These are phyloP conservation scores for Platycercus adscitus DNA, from an alignment of 2,113 vertebrate genomes.

Conservation along the genomic window DNA sequence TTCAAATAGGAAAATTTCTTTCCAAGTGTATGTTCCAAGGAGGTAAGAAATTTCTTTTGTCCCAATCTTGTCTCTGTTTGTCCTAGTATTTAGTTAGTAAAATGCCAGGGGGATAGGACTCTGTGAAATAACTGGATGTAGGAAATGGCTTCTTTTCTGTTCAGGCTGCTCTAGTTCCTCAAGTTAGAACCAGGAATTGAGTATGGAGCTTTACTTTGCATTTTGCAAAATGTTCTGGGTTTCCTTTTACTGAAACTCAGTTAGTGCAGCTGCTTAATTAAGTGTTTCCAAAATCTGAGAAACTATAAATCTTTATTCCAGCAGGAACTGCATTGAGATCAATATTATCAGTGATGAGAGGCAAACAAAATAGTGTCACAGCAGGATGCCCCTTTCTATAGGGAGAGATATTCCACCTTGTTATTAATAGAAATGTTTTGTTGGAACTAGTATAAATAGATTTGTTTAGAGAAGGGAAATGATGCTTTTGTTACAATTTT, in stretches of 20 bases:
- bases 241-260: not conserved
- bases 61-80: not conserved
- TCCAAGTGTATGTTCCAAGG: not conserved
- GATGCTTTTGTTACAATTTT: not conserved
- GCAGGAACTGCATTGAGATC: not conserved
- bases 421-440: not conserved
- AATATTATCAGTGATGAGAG: not conserved
- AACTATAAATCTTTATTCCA: slow-evolving; percentile 10
- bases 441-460: not conserved
- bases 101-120: not conserved
- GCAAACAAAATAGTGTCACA: not conserved
- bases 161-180: not conserved
- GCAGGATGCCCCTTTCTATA: not conserved
- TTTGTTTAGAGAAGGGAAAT: not conserved
- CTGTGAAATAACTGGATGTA: not conserved
- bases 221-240: not conserved
- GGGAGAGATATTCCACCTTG: not conserved
- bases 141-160: not conserved
- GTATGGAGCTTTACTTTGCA: not conserved
- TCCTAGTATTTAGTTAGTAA: not conserved
- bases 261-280: not conserved
- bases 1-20: not conserved
- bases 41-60: slow-evolving; percentile 17
- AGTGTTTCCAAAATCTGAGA: not conserved
- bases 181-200: not conserved